phyloP scores from a whole-genome alignment of 2,797 vertebrate species.

The Otolemur crassicaudatus region DNA sequence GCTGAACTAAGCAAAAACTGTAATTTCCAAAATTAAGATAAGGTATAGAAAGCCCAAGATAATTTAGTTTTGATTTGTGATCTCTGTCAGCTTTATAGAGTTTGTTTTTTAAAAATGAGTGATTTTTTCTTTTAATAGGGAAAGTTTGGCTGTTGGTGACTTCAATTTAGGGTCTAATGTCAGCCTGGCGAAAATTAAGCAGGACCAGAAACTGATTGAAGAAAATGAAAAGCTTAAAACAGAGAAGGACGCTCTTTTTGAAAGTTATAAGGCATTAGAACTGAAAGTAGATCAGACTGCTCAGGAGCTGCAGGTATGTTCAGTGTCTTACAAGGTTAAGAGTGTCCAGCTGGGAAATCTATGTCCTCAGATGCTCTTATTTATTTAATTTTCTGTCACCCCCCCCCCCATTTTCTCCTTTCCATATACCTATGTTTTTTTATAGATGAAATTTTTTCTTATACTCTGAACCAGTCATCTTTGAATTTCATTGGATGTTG shows the following conservation, averaged over 20 bases:
- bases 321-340: background rate
- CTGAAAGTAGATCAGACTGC: slow-evolving; percentile 80
- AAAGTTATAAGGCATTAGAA: slow-evolving; percentile 82
- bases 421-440: background rate
- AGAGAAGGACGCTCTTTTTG: slow-evolving; percentile 81
- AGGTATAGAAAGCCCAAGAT: background rate
- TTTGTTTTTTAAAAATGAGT: slow-evolving; percentile 67
- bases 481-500: slow-evolving; percentile 60
- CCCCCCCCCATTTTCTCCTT: background rate
- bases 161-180: slow-evolving; percentile 72
- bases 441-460: slow-evolving; percentile 28
- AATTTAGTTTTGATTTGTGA: slow-evolving; percentile 57
- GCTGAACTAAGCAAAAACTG: slow-evolving; percentile 44
- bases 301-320: slow-evolving; percentile 85
- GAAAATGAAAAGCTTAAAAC: slow-evolving; percentile 86
- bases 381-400: background rate
- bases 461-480: background rate
- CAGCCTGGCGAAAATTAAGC: slow-evolving; percentile 77
- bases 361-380: background rate
- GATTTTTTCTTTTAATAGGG: slow-evolving; percentile 81
- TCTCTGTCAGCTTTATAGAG: background rate
- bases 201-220: slow-evolving; percentile 83
- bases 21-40: slow-evolving; percentile 42
- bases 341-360: background rate
- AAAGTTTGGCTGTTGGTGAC: slow-evolving; percentile 65